These are phyloP conservation scores for Eupithecia inturbata DNA, from an alignment of 2,888 invertebrate genomes.

Conservation along the genomic window DNA sequence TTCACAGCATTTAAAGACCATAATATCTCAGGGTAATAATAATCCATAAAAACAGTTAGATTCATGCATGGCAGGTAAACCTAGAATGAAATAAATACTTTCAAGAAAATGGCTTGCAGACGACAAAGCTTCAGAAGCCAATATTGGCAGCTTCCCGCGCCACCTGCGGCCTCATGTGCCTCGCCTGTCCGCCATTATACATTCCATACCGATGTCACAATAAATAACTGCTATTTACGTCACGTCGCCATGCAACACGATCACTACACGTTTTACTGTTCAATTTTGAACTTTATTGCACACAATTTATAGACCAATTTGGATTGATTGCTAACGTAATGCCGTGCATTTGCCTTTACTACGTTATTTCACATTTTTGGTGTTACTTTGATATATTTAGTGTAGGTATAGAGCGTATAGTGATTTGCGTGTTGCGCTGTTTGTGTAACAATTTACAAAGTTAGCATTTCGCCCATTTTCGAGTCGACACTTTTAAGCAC, in stretches of 20 bases:
- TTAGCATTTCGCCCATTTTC: constrained; percentile 29
- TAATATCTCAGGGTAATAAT: neutral
- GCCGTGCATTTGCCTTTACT: constrained; percentile 54
- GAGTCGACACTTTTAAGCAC: constrained; percentile 33
- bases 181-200: constrained; percentile 33
- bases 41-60: neutral
- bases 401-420: constrained; percentile 1
- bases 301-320: constrained; percentile 53
- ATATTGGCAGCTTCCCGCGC: constrained; percentile 14
- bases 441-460: constrained; percentile 25
- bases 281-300: constrained; percentile 67
- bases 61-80: neutral
- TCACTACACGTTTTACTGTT: constrained; percentile 56
- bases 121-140: neutral
- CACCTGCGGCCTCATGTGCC: constrained; percentile 10
- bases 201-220: constrained; percentile 47
- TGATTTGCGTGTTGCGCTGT: constrained; percentile 30
- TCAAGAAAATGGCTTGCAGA: neutral
- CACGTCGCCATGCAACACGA: constrained; percentile 44
- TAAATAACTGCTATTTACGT: constrained; percentile 54
- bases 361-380: constrained; percentile 38
- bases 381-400: constrained; percentile 38
- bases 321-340: constrained; percentile 57
- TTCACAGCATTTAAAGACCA: neutral
- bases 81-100: neutral